Evolutionary conservation across 2,888 invertebrate species (phyloP).

Genomic region (Tetramorium bicarinatum): DNA sequence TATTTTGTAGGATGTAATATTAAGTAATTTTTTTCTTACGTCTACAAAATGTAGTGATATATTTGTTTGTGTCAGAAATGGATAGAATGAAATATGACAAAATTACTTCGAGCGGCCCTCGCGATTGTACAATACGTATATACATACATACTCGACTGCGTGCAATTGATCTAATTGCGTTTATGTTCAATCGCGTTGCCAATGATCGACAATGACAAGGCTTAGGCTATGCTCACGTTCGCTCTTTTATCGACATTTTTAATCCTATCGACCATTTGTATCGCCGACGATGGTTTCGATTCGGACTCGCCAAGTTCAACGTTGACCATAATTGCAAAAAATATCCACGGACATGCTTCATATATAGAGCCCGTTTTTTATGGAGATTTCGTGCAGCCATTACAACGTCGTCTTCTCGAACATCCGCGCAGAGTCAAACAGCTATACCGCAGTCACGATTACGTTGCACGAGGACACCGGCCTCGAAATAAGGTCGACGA

Average conservation of each 20-base stretch:
- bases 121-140: neutral
- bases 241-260: constrained; percentile 71
- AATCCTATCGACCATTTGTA: constrained; percentile 64
- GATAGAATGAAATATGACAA: neutral
- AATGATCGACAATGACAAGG: constrained; percentile 72
- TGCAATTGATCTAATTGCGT: constrained; percentile 37
- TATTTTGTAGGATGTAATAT: neutral
- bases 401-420: constrained; percentile 46
- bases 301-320: neutral
- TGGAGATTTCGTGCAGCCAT: neutral
- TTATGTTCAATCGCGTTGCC: constrained; percentile 51
- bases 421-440: constrained; percentile 31
- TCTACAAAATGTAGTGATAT: neutral
- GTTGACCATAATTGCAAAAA: neutral
- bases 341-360: neutral
- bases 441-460: constrained; percentile 26
- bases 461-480: constrained; percentile 2
- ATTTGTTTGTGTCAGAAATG: neutral
- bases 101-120: constrained; percentile 56
- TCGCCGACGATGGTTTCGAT: constrained; percentile 46
- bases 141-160: neutral
- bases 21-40: neutral
- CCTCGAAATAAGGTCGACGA: constrained; percentile 15
- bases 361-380: constrained; percentile 7
- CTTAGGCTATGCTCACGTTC: constrained; percentile 78